Base-by-base conservation (phyloP, 2,888 invertebrate species). In the Eulithis testata region DNA sequence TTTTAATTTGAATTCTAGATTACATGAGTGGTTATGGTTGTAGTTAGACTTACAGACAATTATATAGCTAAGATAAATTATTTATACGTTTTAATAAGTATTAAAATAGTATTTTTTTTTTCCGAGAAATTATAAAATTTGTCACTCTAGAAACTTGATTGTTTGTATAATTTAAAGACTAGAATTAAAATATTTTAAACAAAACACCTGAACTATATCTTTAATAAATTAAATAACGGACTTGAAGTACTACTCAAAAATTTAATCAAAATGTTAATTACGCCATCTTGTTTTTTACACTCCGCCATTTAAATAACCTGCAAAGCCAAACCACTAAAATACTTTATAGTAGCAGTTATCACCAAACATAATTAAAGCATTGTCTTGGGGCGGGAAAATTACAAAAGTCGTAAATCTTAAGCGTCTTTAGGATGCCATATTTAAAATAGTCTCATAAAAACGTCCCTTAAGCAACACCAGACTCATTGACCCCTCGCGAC, bases 371-470 rank as follows among this genome's bases (percentile, higher is more conserved):
- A 91, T 91, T 91, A 91, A 90, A 89, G 87, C 90, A 90, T 91
- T 91, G 91, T 91, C 85, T 91, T 84, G 63, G 64, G 63, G 60
- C 65, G 65, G 81, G 82, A 83, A 88, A 90, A 88, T 90, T 89
- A 91, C 85, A 82, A 81, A 80, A 79, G 73, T 82, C 87, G 86
- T 91, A 91, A 92, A 91, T 88, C 81, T 78, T 84, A 78, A 75
- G 82, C 79, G 82, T 82, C 80, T 87, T 88, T 85, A 79, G 82
- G 86, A 86, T 76, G 86, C 85, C 87, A 89, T 90, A 89, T 91
- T 91, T 90, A 90, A 91, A 91, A 90, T 87, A 86, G 88, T 86
- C 82, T 81, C 82, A 85, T 91, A 90, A 91, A 91, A 91, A 87
- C 84, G 78, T 79, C 80, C 77, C 73, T 80, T 78, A 80, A 9